Conservation (phyloP, 2,888 invertebrate species). For the Lycophotia porphyrea region DNA sequence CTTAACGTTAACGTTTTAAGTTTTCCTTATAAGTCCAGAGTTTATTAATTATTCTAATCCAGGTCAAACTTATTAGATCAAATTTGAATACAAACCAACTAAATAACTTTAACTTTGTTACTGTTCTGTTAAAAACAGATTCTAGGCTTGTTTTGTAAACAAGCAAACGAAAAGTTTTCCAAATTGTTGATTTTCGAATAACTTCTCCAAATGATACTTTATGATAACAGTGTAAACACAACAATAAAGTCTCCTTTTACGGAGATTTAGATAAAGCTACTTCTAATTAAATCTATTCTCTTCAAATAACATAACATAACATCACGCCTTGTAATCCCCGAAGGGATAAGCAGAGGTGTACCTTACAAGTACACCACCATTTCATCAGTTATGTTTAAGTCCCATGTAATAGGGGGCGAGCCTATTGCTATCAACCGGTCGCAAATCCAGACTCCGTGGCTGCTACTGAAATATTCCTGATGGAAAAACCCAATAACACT, state of each 20-base stretch:
- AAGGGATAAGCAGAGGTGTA: too few relatives aligned
- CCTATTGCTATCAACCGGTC: too few relatives aligned
- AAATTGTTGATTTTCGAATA: slow-evolving; percentile 32
- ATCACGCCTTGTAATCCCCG: too few relatives aligned
- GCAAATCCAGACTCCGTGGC: too few relatives aligned
- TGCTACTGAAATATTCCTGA: too few relatives aligned
- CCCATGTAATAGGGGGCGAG: too few relatives aligned
- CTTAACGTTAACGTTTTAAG: not conserved
- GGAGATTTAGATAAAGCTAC: not conserved
- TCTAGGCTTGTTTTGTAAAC: slow-evolving; percentile 51
- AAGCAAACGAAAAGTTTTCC: slow-evolving; percentile 38
- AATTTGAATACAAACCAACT: slow-evolving; percentile 38
- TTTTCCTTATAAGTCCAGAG: not conserved
- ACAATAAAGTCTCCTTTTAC: slow-evolving; percentile 9
- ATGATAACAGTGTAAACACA: slow-evolving; percentile 1
- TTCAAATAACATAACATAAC: too few relatives aligned
- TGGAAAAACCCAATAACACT: too few relatives aligned
- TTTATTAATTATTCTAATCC: slow-evolving; percentile 20
- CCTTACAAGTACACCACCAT: too few relatives aligned
- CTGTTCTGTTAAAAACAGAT: slow-evolving; percentile 31
- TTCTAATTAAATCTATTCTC: not conserved
- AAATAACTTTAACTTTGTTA: slow-evolving; percentile 45
- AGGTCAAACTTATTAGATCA: slow-evolving; percentile 29
- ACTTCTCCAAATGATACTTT: slow-evolving; percentile 24
- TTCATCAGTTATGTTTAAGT: too few relatives aligned